These are phyloP conservation scores for Poecilobothrus nobilitatus DNA, from an alignment of 2,888 invertebrate genomes.

Conservation along the genomic window DNA sequence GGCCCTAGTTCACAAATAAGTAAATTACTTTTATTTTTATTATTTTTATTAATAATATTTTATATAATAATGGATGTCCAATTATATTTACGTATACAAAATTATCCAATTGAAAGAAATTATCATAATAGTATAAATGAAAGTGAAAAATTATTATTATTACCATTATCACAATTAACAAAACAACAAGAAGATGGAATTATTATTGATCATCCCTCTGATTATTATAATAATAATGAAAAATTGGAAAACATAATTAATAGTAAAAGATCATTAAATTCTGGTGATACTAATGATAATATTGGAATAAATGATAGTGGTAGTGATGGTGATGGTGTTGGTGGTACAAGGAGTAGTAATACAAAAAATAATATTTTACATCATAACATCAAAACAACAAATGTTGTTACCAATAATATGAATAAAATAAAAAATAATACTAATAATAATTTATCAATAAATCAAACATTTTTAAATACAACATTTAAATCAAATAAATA, in stretches of 20 bases:
- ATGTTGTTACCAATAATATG: too few species aligned
- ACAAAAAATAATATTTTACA: too few species aligned
- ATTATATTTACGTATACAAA: constrained; percentile 60
- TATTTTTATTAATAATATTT: constrained; percentile 52
- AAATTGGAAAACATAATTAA: background rate
- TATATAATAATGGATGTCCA: constrained; percentile 66
- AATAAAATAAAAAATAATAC: too few species aligned
- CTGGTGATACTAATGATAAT: background rate
- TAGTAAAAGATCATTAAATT: background rate
- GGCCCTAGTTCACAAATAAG: constrained; percentile 66
- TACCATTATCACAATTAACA: background rate
- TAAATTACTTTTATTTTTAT: constrained; percentile 54
- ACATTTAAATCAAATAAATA: constrained; percentile 26
- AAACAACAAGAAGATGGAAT: background rate
- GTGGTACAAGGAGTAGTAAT: too few species aligned
- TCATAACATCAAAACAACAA: too few species aligned
- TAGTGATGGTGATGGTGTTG: too few species aligned
- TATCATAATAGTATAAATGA: constrained; percentile 34
- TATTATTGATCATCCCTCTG: background rate
- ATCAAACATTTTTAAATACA: background rate
- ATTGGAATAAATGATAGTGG: too few species aligned
- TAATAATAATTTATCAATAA: background rate
- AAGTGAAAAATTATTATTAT: background rate
- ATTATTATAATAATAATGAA: background rate
- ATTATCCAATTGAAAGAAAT: constrained; percentile 54